Base-by-base conservation (phyloP, 2,888 invertebrate species). In the Ochropleura leucogaster region DNA sequence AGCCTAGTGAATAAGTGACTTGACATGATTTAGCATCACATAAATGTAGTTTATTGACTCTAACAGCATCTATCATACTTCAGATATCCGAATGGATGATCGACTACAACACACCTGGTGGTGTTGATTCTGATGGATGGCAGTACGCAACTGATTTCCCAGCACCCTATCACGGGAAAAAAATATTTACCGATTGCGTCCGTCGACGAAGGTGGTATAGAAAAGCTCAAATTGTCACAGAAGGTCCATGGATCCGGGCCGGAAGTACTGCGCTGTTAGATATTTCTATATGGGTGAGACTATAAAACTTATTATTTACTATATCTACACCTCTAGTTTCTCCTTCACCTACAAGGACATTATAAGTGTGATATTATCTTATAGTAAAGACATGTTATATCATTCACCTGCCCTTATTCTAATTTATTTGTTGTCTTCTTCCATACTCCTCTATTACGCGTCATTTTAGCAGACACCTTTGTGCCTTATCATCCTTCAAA, bases 101-200 rank as follows among this genome's bases (percentile, higher is more conserved):
- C n/a, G 99, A 99, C 94, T 99, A 98, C 91, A 98, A 98, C 90
- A 98, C 98, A 12, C 98, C 98, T 0, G 99, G 98, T 2, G 99
- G 99, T 4, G 98, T 98, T 0, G 99, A 99, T 93, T 97, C 97
- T 76, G 98, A 99, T 85, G 99, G 99, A 4, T 99, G 99, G 99
- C 99, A 99, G 91, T 99, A 99, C 93, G 99, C 99, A 0, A 98
- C 98, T 1, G 99, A 99, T 94, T 99, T 99, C 91, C 98, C 99
- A 1, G 97, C 98, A 2, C 97, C 97, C 14, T 99, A 98, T 93
- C 99, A 99, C 90, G 98, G 98, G 0, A 97, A 98, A 87, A 99
- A 98, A 94, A 97, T 98, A 84, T 98, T 99, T 84, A 98, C 98
- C 0, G 99, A 99, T 93, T 98, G 98, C 90, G 99, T 99, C 0